Base-by-base conservation (phyloP, 1,140 invertebrate genomes). In the Laodelphax striatellus region DNA sequence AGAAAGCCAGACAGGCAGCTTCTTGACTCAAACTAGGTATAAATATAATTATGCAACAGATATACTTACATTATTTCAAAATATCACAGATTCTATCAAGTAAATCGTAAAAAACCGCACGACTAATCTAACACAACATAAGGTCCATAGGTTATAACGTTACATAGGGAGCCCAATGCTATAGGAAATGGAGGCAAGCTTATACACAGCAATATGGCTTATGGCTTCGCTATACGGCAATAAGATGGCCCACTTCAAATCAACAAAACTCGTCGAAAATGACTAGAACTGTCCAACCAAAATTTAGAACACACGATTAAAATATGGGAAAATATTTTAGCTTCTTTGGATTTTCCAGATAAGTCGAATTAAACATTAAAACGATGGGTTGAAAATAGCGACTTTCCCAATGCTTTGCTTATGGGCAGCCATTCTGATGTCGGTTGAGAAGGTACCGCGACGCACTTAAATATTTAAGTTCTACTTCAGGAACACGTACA, bases 351-450 rank as follows among this genome's bases (percentile, higher is more conserved):
- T 38, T 38, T 11, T 11, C 34, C 2, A 5, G 10, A 11, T 38
- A 38, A 38, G 34, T 38, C 1, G 34, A 38, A 38, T 38, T 1
- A 38, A 11, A 13, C 34, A 38, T 38, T 38, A 11, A 38, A 38
- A 38, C 34, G 11, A 38, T 38, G 2, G 34, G 34, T 38, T 38
- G 34, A 38, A 38, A 38, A 38, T 38, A 38, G 34, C 34, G 34
- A 38, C 34, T 50, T 50, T 50, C 50, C 59, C 62, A 52, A 65
- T 65, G 52, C 57, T 63, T 54, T 52, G 56, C 69, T 66, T 65
- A 61, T 62, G 72, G 46, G 72, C 72, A 72, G 73, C 73, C 73
- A 75, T 75, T 74, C 72, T 70, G 67, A 65, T 67, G 71, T 69
- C 68, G 69, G 70, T 72, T 72, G 66, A 68, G 64, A 65, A 61